Evolutionary conservation across 2,888 invertebrate species (phyloP).

Genomic region (Steinernema carpocapsae): DNA sequence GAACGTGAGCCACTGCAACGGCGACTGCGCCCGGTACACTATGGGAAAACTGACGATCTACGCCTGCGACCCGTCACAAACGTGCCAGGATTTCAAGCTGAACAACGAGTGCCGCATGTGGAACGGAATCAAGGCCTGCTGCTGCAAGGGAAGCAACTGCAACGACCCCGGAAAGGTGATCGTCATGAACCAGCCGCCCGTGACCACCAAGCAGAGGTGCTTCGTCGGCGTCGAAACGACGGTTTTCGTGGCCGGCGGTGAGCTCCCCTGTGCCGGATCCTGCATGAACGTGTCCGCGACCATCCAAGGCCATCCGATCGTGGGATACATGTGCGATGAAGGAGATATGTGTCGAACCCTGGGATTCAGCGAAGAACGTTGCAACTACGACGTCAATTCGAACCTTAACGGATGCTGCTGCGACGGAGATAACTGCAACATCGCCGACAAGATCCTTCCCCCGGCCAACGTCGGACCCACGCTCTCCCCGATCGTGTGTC

Average conservation of each 20-base stretch:
- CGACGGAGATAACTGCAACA: slow-evolving; percentile 2
- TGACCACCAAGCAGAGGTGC: slow-evolving; percentile 29
- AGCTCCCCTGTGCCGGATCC: slow-evolving; percentile 24
- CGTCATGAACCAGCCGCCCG: slow-evolving; percentile 3
- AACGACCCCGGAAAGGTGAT: not conserved
- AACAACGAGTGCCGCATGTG: slow-evolving; percentile 5
- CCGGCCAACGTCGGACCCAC: not conserved
- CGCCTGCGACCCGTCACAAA: slow-evolving; percentile 33
- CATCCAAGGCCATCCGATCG: not conserved
- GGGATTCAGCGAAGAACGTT: not conserved
- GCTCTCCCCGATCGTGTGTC: slow-evolving; percentile 18
- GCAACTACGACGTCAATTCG: not conserved
- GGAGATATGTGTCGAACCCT: not conserved
- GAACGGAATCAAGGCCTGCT: slow-evolving; percentile 26
- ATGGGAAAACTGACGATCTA: slow-evolving; percentile 25
- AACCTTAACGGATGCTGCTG: slow-evolving; percentile 6
- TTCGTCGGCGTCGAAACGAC: slow-evolving; percentile 12
- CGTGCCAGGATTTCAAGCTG: slow-evolving; percentile 23
- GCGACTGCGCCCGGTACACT: slow-evolving; percentile 21
- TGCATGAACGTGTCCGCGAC: slow-evolving; percentile 20
- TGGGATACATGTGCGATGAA: not conserved
- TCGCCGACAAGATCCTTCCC: not conserved
- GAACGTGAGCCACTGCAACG: slow-evolving; percentile 18
- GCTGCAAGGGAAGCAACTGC: slow-evolving; percentile 27
- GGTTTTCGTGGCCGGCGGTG: not conserved